Evolutionary conservation across 2,888 invertebrate genomes (phyloP), one percentile per base, ranked within the genome.

Genomic region (Bugulina stolonifera): DNA sequence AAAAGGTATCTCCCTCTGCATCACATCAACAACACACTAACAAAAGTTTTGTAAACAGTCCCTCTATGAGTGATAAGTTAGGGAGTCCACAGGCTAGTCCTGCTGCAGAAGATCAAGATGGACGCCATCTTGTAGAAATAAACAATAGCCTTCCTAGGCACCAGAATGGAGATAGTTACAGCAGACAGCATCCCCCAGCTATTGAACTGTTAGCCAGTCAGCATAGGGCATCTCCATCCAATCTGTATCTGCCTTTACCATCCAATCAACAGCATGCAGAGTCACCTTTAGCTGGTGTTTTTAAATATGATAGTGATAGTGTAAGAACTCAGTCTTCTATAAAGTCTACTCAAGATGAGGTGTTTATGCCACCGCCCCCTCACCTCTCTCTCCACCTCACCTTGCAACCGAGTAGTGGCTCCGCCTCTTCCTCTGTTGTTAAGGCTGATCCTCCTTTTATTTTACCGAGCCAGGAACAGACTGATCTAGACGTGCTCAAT

Each of bases 1-100:
- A 43, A 64, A 27, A 64, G 3, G 27, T 64, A 34, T 3, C 64
- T 25, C 18, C 64, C 14, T 32, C 25, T 5, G 5, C 27, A 5
- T 64, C 32, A 3, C 64, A 14, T n/a, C 22, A 64, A 3, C 64
- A 64, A n/a, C 64, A 64, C 32, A 64, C 32, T 5, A 64, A 64
- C 34, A 27, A 5, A 32, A 32, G 32, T 27, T 64, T 29, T 34
- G 25, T 64, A 3, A 64, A 64, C 64, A 64, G 64, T n/a, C 64
- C 64, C 2, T 64, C 64, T 14, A 5, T 18, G 5, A 27, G 10
- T 14, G 64, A 64, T 2, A 22, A 25, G 27, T 10, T 64, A 27
- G 22, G 22, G 3, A 34, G 32, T 18, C 32, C 14, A 29, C 64
- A 22, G 14, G 5, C 57, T 57, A 14, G 5, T 14, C 25, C 64